Percentiles rank a stretch among this genome's conserved stretches.
phyloP scores from a whole-genome alignment of 1,140 invertebrate species.

The Brachionus calyciflorus region DNA sequence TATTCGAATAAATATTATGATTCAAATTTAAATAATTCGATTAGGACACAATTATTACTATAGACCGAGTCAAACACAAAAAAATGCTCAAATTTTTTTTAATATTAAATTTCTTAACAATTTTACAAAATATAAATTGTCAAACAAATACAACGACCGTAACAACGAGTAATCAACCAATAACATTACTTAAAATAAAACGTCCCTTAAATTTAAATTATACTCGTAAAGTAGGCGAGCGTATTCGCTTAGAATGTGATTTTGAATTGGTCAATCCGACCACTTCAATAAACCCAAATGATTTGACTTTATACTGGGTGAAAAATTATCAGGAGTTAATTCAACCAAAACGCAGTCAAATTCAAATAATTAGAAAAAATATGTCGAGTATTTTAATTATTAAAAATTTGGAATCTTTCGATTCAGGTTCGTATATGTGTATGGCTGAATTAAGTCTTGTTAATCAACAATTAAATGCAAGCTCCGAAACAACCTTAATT shows the following conservation, averaged over 20 bases:
- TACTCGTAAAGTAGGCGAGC: neutral
- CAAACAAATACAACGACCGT: neutral
- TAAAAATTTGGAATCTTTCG: slow-evolving; percentile 38
- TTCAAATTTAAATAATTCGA: too few species aligned
- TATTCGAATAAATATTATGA: too few species aligned
- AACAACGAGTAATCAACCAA: neutral
- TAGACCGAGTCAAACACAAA: too few species aligned
- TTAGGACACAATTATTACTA: too few species aligned
- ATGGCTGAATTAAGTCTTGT: neutral
- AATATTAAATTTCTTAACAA: too few species aligned
- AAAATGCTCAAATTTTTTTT: too few species aligned
- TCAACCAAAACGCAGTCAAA: neutral
- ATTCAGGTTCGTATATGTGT: slow-evolving; percentile 36
- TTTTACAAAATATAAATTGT: too few species aligned
- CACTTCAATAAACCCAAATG: neutral
- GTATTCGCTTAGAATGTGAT: slow-evolving; percentile 36
- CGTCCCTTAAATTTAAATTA: neutral
- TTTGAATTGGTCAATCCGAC: neutral
- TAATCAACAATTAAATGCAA: neutral
- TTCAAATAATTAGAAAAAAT: neutral
- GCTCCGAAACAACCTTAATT: slow-evolving; percentile 20
- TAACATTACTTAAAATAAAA: neutral
- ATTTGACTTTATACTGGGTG: slow-evolving; percentile 28
- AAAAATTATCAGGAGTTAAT: slow-evolving; percentile 46
- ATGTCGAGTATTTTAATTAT: neutral